Base-by-base conservation (phyloP, 1,140 invertebrate genomes). In the Ceratosolen solmsi region DNA sequence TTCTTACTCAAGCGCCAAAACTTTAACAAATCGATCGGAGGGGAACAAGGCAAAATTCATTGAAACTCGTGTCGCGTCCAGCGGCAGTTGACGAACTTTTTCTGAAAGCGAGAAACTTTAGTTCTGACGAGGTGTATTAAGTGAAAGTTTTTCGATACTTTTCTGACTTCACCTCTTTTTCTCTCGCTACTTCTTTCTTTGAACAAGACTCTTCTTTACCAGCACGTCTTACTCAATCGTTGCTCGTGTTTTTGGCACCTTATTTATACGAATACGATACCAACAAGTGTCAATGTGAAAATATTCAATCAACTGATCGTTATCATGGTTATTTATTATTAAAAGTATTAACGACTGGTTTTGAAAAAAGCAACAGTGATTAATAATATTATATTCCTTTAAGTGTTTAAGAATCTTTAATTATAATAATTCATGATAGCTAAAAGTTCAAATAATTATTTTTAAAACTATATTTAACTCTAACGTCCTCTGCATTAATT, bases 101-200 rank as follows among this genome's bases (percentile, higher is more conserved):
- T 54, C 25, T 2, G 17, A 41, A 49, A 51, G 22, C 41, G 30
- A 2, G 65, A 77, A 71, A 63, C 56, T 80, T 63, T 36, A 49
- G 38, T 63, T 80, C 17, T 27, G 51, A 74, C 71, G 79, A 74
- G 79, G 56, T 73, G 70, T 51, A 68, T 68, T 68, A 74, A 74
- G 79, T n/a, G 20, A 22, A 80, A 80, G 27, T 80, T 82, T 73
- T 56, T 71, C 56, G n/a, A 49, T 71, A 49, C 41, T 71, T 71
- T 71, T 5, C 17, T n/a, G 11, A 2, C 41, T 49, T 49, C 25
- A 33, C 27, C 49, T 38, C 49, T 41, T 41, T 22, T 17, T 56
- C 49, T 27, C 49, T 41, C n/a, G 1, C 27, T 82, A 46, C 60
- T 49, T 79, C 70, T 54, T 68, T 60, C 51, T 41, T 30, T n/a